These are phyloP conservation scores for Leguminivora glycinivorella DNA, from an alignment of 1,140 invertebrate genomes.

Conservation along the genomic window DNA sequence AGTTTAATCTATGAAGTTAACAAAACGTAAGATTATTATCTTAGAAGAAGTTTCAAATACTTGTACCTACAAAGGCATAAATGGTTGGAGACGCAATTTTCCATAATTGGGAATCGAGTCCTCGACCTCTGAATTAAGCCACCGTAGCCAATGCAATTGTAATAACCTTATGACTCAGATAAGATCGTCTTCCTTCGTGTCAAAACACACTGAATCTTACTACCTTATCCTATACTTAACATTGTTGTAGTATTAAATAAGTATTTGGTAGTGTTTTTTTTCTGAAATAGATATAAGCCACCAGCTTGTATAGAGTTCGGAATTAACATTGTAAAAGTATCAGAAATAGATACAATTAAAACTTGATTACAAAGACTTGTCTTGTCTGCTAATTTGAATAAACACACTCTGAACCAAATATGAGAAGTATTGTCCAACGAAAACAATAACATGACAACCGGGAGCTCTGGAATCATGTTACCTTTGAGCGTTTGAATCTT, in stretches of 20 bases:
- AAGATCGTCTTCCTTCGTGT: not conserved
- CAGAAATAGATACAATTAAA: too few species aligned
- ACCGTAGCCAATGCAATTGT: not conserved
- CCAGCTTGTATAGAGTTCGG: too few species aligned
- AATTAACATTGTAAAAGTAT: too few species aligned
- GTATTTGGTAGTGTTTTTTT: too few species aligned
- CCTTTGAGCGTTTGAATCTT: not conserved
- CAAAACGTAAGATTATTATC: too few species aligned
- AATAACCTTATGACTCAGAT: not conserved
- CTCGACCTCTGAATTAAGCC: not conserved
- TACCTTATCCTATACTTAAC: too few species aligned
- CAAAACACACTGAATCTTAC: too few species aligned
- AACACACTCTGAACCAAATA: not conserved
- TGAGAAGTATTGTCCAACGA: not conserved
- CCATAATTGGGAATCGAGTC: slow-evolving; percentile 3
- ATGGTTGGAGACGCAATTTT: not conserved
- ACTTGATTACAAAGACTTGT: too few species aligned
- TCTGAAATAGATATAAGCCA: too few species aligned
- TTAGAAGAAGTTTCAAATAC: not conserved
- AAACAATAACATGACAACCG: not conserved
- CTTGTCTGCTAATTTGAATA: too few species aligned
- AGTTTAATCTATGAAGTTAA: too few species aligned
- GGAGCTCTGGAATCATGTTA: not conserved
- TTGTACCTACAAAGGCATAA: not conserved
- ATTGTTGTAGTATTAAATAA: too few species aligned